These are phyloP conservation scores for Sorex fumeus DNA, from an alignment of 2,113 vertebrate species.

Conservation along the genomic window DNA sequence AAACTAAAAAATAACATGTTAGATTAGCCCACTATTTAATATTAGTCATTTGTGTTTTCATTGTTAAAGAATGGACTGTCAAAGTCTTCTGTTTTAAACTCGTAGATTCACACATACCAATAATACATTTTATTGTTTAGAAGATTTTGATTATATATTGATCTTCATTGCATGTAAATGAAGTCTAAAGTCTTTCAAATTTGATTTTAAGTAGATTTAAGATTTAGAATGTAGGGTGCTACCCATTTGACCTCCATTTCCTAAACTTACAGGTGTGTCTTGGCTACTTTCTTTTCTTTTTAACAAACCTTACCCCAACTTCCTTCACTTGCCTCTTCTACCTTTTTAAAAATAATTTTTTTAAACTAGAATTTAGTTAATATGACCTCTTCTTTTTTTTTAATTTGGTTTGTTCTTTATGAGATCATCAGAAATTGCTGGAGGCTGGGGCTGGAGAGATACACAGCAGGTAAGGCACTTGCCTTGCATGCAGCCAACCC, in stretches of 20 bases:
- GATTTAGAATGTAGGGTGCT: constrained; percentile 6
- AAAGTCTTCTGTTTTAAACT: neutral
- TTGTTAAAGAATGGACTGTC: neutral
- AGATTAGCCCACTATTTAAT: too few species aligned
- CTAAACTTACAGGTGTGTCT: neutral
- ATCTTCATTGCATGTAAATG: neutral
- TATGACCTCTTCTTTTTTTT: too few species aligned
- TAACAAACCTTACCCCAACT: too few species aligned
- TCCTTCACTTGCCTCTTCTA: too few species aligned
- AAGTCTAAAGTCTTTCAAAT: too few species aligned
- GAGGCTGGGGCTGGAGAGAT: neutral
- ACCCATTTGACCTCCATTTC: neutral
- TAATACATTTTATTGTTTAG: constrained; percentile 42
- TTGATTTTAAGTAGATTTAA: constrained; percentile 50
- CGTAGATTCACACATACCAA: neutral
- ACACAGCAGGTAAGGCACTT: too few species aligned
- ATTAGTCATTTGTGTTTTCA: neutral
- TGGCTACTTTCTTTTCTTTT: too few species aligned
- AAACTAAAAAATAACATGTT: too few species aligned
- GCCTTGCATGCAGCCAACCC: too few species aligned
- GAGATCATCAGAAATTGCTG: neutral
- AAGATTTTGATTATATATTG: too few species aligned
- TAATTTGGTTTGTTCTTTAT: neutral
- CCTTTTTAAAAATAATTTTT: too few species aligned
- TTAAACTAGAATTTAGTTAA: too few species aligned